These are phyloP conservation scores for Tipula confusa DNA, from an alignment of 2,888 invertebrate genomes.

Conservation along the genomic window DNA sequence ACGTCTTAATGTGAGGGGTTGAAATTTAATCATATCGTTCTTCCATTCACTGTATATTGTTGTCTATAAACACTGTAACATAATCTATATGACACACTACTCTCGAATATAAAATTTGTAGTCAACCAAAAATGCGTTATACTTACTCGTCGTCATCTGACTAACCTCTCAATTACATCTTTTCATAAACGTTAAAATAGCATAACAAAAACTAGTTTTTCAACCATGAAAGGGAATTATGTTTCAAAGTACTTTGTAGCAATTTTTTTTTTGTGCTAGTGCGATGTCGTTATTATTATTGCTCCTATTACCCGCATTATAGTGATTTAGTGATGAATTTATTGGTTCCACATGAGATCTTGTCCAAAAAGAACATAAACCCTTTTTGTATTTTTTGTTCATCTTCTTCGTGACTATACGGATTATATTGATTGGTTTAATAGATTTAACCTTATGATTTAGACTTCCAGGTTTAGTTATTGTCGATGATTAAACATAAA, in stretches of 20 bases:
- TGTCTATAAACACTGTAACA: background rate
- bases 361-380: background rate
- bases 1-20: background rate
- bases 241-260: no score
- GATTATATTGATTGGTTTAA: slow-evolving; percentile 14
- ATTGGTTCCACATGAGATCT: slow-evolving; percentile 1
- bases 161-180: background rate
- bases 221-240: slow-evolving; percentile 20
- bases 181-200: background rate
- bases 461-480: background rate
- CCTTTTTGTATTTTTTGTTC: background rate
- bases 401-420: background rate
- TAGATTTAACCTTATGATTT: slow-evolving; percentile 20
- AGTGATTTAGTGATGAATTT: background rate
- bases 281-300: background rate
- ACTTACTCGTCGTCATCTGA: no score
- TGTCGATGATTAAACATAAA: slow-evolving; percentile 5
- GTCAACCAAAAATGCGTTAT: background rate
- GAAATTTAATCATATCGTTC: background rate
- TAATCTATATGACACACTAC: background rate
- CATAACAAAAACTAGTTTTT: background rate
- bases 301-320: background rate
- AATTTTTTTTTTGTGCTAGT: no score
- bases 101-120: background rate
- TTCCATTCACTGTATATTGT: background rate